phyloP scores from a whole-genome alignment of 2,113 vertebrate species.

The Fulmarus glacialis region DNA sequence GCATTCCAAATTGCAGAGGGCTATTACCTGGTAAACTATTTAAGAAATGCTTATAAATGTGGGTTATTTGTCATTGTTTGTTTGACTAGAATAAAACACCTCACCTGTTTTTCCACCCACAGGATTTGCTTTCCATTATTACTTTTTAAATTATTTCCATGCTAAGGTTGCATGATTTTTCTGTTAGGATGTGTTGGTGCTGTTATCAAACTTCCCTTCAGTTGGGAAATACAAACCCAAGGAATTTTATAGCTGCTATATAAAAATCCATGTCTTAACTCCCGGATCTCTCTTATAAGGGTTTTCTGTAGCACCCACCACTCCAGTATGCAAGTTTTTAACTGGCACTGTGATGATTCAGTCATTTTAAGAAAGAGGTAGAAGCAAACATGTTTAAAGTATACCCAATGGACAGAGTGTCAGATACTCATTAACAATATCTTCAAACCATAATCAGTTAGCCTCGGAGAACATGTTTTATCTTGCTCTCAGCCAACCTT shows the following conservation, averaged over 20 bases:
- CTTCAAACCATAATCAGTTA: constrained; percentile 17
- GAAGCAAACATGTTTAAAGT: background rate
- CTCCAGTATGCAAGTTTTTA: background rate
- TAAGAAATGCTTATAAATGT: background rate
- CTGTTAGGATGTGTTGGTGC: background rate
- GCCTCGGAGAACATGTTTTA: constrained; percentile 31
- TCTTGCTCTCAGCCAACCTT: constrained; percentile 34
- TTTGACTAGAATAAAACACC: background rate
- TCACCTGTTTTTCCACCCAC: background rate
- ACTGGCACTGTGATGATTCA: background rate
- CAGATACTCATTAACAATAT: constrained; percentile 18
- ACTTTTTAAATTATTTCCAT: background rate
- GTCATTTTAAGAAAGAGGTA: background rate
- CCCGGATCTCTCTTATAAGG: background rate
- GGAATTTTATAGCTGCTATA: background rate
- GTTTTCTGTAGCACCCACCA: background rate
- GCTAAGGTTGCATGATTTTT: background rate
- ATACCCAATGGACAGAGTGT: background rate
- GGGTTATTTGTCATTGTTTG: background rate
- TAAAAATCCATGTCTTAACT: background rate
- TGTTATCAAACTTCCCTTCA: background rate
- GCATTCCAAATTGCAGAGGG: background rate
- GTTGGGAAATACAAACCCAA: background rate
- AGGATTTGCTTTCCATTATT: background rate
- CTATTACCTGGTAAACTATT: background rate